Evolutionary conservation across 2,113 vertebrate species (phyloP), one percentile per base, ranked within the genome.

Genomic region (Aphelocoma coerulescens): DNA sequence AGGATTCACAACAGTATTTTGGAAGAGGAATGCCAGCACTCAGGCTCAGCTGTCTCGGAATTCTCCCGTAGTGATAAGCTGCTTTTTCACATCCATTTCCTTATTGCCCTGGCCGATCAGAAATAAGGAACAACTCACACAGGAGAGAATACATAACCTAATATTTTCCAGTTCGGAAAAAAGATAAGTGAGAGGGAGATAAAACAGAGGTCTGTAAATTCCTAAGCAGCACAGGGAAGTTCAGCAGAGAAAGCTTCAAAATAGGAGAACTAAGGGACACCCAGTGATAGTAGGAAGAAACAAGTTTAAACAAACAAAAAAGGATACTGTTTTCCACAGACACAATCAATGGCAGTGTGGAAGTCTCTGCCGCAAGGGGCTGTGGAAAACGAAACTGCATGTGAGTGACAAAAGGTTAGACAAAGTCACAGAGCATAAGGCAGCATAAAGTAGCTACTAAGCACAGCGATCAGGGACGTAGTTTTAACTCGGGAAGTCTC

Each of bases 141-240:
- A 19, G 65, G 80, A 67, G 18, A 84, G 55, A 80, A 61, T 19
- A 61, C 4, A 0, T 5, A 63, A 80, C 16, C 73, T 87, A 81
- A 86, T 44, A 67, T 91, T 96, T 94, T 94, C 93, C 89, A 93
- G 61, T 91, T 87, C 0, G 14, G 81, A 87, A 93, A 87, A 84
- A 57, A 75, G 81, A 43, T 72, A 81, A 96, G 87, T 66, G 89
- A 91, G 35, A 67, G 77, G 23, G 51, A 91, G 75, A 72, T 82
- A 30, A 5, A 61, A 10, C 24, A 71, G 61, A 81, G 24, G 19
- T 87, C 86, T 86, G 57, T 44, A 21, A 87, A 71, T 32, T 62
- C 84, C 87, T 69, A 16, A 58, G 65, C 65, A 63, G 65, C 43
- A 22, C 18, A 48, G 85, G 51, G 48, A 79, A 89, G 66, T 28